Evolutionary conservation across 2,888 invertebrate genomes (phyloP).

Genomic region (Yponomeuta cagnagella): DNA sequence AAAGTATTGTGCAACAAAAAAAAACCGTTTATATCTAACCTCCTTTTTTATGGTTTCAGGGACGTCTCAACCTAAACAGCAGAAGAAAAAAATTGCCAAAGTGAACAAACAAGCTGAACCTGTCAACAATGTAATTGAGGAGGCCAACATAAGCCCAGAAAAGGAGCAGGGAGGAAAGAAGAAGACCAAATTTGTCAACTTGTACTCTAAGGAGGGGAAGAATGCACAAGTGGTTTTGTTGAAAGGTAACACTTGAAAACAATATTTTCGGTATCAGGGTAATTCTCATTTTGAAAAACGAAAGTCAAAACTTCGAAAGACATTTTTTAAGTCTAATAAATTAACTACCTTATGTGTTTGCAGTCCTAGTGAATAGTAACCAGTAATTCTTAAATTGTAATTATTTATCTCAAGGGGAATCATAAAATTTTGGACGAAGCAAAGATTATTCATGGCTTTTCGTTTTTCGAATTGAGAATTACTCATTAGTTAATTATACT

Average conservation of each 20-base stretch:
- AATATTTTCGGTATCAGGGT: not conserved
- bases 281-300: no score
- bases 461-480: no score
- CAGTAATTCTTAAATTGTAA: no score
- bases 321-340: no score
- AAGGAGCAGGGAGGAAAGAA: slow-evolving; percentile 65
- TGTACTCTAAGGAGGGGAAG: slow-evolving; percentile 84
- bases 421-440: no score
- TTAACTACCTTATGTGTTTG: no score
- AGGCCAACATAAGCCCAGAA: slow-evolving; percentile 26
- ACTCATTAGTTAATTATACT: no score
- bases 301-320: no score
- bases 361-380: no score
- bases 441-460: no score
- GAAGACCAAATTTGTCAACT: slow-evolving; percentile 83
- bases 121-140: slow-evolving; percentile 24
- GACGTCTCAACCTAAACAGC: slow-evolving; percentile 40
- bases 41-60: slow-evolving; percentile 30
- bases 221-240: slow-evolving; percentile 73
- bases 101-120: slow-evolving; percentile 45
- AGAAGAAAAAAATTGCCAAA: slow-evolving; percentile 65
- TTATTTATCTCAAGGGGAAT: no score
- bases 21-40: not conserved
- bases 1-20: no score
- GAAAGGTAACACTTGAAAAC: slow-evolving; percentile 46